Evolutionary conservation across 2,888 invertebrate species (phyloP).

Genomic region (Merodon equestris): DNA sequence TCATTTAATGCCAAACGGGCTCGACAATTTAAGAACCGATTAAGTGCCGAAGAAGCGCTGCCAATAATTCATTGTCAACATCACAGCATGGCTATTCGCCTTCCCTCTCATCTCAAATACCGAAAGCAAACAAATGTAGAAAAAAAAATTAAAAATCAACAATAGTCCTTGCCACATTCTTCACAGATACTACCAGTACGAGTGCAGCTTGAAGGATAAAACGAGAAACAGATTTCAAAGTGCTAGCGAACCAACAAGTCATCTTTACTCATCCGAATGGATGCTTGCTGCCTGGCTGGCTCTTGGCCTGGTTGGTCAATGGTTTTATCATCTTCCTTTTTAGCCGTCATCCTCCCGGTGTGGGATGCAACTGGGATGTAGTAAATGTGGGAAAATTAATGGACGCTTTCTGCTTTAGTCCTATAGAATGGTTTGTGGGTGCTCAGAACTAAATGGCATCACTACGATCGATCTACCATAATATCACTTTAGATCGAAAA

Average conservation of each 20-base stretch:
- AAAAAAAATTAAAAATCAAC: slow-evolving; percentile 20
- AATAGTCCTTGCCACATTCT: slow-evolving; percentile 32
- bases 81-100: slow-evolving; percentile 6
- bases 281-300: no score
- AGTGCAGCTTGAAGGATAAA: no score
- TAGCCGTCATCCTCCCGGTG: background rate
- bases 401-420: slow-evolving; percentile 14
- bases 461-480: no score
- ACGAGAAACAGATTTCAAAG: background rate
- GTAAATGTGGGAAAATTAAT: slow-evolving; percentile 52
- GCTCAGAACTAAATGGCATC: background rate
- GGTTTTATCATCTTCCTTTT: slow-evolving; percentile 14
- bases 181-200: slow-evolving; percentile 11
- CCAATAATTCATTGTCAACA: slow-evolving; percentile 67
- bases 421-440: no score
- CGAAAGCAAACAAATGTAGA: slow-evolving; percentile 18
- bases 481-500: no score
- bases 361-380: slow-evolving; percentile 14
- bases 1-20: slow-evolving; percentile 61
- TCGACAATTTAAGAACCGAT: slow-evolving; percentile 66
- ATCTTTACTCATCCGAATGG: slow-evolving; percentile 26
- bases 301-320: slow-evolving; percentile 40
- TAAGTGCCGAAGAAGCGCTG: slow-evolving; percentile 58
- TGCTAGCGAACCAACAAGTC: slow-evolving; percentile 28
- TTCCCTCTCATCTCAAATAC: background rate